Conservation (phyloP, 2,888 invertebrate species). For the Parnassius apollo region DNA sequence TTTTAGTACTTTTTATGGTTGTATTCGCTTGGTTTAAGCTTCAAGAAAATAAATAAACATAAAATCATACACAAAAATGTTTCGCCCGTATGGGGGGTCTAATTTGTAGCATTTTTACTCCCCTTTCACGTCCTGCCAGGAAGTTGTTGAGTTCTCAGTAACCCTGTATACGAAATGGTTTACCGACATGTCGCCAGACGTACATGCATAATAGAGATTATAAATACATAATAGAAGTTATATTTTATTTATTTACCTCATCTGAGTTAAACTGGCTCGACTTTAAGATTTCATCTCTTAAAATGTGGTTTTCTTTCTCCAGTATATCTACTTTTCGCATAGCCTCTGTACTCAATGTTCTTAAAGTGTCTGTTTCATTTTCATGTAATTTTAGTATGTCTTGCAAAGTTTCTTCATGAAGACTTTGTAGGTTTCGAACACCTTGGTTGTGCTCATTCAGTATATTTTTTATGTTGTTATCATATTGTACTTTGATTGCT, state of each 20-base stretch:
- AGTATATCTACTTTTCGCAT: conserved; percentile 66
- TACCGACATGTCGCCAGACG: no score
- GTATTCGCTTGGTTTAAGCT: no score
- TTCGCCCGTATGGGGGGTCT: no score
- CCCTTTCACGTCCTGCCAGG: no score
- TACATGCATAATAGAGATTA: no score
- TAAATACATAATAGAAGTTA: no score
- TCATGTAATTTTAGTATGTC: conserved; percentile 74
- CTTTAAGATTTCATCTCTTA: conserved; percentile 49
- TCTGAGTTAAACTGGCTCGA: conserved; percentile 37
- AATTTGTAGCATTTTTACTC: no score
- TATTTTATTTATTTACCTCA: conserved; percentile 42
- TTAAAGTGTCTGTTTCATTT: conserved; percentile 74
- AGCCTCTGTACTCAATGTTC: conserved; percentile 70
- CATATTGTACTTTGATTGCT: conserved; percentile 76
- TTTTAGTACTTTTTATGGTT: no score
- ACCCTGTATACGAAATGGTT: no score
- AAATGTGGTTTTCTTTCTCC: conserved; percentile 58
- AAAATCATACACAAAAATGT: no score
- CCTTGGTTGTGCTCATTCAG: conserved; percentile 77
- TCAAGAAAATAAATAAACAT: no score
- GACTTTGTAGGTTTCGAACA: conserved; percentile 76
- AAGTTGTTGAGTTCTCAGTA: no score
- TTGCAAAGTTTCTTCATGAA: conserved; percentile 75
- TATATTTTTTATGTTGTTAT: conserved; percentile 74